Evolutionary conservation across 1,140 invertebrate species (phyloP).

Genomic region (Paracyclopina nana): DNA sequence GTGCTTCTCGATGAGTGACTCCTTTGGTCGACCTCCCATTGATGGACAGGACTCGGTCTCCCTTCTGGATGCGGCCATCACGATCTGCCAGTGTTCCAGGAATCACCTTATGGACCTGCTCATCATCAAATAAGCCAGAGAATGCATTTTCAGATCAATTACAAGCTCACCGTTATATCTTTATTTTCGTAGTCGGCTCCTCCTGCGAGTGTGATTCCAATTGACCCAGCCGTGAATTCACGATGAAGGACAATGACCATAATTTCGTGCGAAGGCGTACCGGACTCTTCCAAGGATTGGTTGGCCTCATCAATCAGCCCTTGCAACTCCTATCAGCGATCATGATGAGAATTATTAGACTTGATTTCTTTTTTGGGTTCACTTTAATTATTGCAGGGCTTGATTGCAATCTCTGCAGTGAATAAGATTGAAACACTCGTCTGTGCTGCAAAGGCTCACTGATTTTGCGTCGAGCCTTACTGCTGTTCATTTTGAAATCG

Average conservation of each 20-base stretch:
- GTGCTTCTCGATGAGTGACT: constrained; percentile 58
- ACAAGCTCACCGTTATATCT: constrained; percentile 55
- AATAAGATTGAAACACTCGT: too few species aligned
- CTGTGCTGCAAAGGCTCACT: not conserved
- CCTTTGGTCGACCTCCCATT: constrained; percentile 62
- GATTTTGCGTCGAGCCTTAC: too few species aligned
- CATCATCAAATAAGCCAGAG: constrained; percentile 19
- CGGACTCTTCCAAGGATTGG: constrained; percentile 35
- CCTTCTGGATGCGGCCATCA: constrained; percentile 61
- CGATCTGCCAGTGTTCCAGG: constrained; percentile 59
- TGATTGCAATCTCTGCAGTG: too few species aligned
- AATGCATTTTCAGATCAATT: not conserved
- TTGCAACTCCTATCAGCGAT: constrained; percentile 34
- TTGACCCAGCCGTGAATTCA: constrained; percentile 42
- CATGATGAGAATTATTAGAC: too few species aligned
- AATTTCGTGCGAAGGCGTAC: constrained; percentile 32
- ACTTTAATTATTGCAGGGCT: too few species aligned
- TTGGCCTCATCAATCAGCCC: constrained; percentile 41
- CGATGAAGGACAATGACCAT: constrained; percentile 39
- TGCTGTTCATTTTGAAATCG: too few species aligned
- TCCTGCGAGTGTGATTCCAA: constrained; percentile 65
- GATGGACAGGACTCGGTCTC: constrained; percentile 66
- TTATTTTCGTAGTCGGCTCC: constrained; percentile 71
- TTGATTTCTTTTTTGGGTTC: too few species aligned
- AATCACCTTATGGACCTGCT: constrained; percentile 61